A percentile compares a stretch with the other conserved stretches of the same genome.
Conservation (phyloP, 2,113 vertebrate genomes). For the Coptodon bakossiorum region DNA sequence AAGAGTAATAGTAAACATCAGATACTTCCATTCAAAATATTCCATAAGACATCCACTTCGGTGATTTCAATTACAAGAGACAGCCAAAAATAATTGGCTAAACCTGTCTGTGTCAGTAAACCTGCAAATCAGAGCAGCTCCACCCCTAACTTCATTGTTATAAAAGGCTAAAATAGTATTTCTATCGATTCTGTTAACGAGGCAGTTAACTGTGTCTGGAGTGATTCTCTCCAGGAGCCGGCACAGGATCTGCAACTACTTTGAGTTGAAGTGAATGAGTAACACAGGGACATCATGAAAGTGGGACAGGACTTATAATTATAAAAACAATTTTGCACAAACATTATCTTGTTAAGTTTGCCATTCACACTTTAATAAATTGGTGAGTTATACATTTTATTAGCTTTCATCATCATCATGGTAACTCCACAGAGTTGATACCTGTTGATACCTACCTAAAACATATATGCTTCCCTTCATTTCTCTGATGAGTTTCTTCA, state of each 20-base stretch:
- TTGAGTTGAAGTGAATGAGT: neutral
- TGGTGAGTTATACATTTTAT: neutral
- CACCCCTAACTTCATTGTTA: neutral
- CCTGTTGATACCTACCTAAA: neutral
- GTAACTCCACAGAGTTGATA: neutral
- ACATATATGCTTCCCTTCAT: neutral
- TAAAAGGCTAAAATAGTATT: neutral
- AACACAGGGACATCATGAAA: neutral
- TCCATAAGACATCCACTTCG: neutral
- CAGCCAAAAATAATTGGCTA: neutral
- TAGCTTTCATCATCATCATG: neutral
- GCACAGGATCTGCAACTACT: neutral
- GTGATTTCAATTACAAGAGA: neutral
- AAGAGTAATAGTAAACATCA: neutral
- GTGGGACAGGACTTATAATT: neutral
- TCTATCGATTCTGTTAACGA: neutral
- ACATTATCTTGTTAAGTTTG: neutral
- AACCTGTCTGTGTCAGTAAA: neutral
- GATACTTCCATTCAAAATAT: neutral
- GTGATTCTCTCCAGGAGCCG: neutral
- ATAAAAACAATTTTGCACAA: neutral
- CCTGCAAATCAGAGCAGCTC: neutral
- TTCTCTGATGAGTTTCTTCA: neutral
- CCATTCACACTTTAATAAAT: neutral
- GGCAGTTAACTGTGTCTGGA: neutral